Evolutionary conservation across 2,888 invertebrate genomes (phyloP).

Genomic region (Agrochola lychnidis): DNA sequence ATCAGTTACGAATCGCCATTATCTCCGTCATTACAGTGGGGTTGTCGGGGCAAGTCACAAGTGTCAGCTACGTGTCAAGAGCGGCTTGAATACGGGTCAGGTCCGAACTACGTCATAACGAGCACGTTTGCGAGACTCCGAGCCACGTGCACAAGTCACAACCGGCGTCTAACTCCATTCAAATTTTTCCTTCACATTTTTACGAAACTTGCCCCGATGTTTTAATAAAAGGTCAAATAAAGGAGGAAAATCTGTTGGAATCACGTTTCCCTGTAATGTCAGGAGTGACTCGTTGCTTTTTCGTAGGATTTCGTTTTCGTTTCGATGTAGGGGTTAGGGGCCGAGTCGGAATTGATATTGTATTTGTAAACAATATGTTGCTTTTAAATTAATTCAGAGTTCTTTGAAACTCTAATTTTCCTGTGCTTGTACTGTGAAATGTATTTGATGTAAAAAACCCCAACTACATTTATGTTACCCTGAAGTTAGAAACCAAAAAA

Average conservation of each 20-base stretch:
- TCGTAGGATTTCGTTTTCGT: constrained; percentile 35
- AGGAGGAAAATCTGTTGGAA: constrained; percentile 48
- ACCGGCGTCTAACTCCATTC: constrained; percentile 41
- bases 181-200: constrained; percentile 46
- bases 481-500: not conserved
- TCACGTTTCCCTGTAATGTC: constrained; percentile 48
- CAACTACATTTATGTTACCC: not conserved
- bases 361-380: constrained; percentile 37
- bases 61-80: constrained; percentile 59
- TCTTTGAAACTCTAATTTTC: not conserved
- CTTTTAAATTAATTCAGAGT: constrained; percentile 3
- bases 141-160: constrained; percentile 49
- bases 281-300: constrained; percentile 35
- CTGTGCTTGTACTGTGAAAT: constrained; percentile 6
- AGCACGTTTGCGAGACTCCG: constrained; percentile 56
- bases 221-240: constrained; percentile 43
- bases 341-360: constrained; percentile 22
- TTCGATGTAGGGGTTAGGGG: constrained; percentile 2
- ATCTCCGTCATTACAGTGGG: constrained; percentile 48
- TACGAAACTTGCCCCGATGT: constrained; percentile 21
- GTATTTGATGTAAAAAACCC: not conserved
- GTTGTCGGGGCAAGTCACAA: constrained; percentile 45
- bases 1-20: constrained; percentile 34
- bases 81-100: constrained; percentile 56
- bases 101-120: constrained; percentile 54